These are phyloP conservation scores for Pagetopsis macropterus DNA, from an alignment of 2,797 vertebrate species.

Conservation along the genomic window DNA sequence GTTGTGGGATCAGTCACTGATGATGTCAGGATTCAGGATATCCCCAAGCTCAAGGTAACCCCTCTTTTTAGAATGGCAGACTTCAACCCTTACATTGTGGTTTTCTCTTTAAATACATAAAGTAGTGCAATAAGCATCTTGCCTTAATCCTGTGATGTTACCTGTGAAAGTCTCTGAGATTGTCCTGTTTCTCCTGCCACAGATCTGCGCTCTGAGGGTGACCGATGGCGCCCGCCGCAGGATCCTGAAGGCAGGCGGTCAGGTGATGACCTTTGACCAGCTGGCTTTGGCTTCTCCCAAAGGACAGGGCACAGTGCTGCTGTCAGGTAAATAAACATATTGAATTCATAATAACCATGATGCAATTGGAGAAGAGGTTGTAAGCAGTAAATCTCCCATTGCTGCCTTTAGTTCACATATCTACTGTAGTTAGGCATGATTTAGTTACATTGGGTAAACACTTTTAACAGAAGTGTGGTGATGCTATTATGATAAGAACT, in stretches of 20 bases:
- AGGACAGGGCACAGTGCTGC: constrained; percentile 91
- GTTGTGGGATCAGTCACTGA: constrained; percentile 93
- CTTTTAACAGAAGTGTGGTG: not conserved
- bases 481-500: not conserved
- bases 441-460: not conserved
- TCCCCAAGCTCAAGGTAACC: constrained; percentile 92
- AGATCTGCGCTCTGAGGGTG: constrained; percentile 90
- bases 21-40: constrained; percentile 90
- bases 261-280: constrained; percentile 94
- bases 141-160: not conserved
- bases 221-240: constrained; percentile 87
- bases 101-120: not conserved
- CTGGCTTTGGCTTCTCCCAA: constrained; percentile 90
- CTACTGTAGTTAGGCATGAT: not conserved
- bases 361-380: not conserved
- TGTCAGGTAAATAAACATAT: constrained; percentile 85
- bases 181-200: constrained; percentile 6
- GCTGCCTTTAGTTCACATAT: not conserved
- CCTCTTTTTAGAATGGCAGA: not conserved
- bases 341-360: not conserved
- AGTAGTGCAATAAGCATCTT: not conserved
- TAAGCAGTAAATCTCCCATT: not conserved
- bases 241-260: constrained; percentile 90
- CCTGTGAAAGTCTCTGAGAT: not conserved
- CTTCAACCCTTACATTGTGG: not conserved